These are phyloP conservation scores for Rambutsinella grinnellia DNA, from an alignment of 2,888 invertebrate genomes.

Conservation along the genomic window DNA sequence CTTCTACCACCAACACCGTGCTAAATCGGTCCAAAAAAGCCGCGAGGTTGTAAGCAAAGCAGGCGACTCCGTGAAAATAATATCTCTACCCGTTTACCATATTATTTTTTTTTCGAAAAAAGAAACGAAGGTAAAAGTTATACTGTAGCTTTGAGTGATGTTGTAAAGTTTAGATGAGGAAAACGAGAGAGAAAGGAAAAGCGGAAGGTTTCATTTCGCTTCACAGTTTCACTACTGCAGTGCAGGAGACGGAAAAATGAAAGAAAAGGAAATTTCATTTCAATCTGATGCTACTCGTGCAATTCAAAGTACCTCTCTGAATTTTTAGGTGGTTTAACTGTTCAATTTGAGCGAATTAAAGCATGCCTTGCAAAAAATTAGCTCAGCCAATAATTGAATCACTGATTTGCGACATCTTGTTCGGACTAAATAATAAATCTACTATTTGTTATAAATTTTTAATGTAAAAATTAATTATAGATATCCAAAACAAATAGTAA, in stretches of 20 bases:
- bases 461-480: too few species aligned
- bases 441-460: too few species aligned
- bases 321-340: too few species aligned
- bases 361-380: too few species aligned
- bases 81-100: neutral
- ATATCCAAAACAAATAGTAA: too few species aligned
- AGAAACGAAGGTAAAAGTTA: constrained; percentile 27
- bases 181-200: constrained; percentile 24
- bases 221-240: constrained; percentile 47
- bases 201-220: constrained; percentile 51
- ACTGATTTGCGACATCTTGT: too few species aligned
- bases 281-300: neutral
- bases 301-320: too few species aligned
- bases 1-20: constrained; percentile 48
- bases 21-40: constrained; percentile 55
- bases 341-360: too few species aligned
- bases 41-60: constrained; percentile 51
- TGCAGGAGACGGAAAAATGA: constrained; percentile 28
- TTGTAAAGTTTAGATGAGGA: constrained; percentile 16
- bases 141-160: constrained; percentile 11
- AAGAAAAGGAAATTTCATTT: constrained; percentile 42
- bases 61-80: constrained; percentile 13
- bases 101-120: neutral
- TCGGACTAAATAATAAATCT: too few species aligned
- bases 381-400: too few species aligned